Evolutionary conservation across 2,797 vertebrate genomes (phyloP).

Genomic region (Halcyon chelicuti): DNA sequence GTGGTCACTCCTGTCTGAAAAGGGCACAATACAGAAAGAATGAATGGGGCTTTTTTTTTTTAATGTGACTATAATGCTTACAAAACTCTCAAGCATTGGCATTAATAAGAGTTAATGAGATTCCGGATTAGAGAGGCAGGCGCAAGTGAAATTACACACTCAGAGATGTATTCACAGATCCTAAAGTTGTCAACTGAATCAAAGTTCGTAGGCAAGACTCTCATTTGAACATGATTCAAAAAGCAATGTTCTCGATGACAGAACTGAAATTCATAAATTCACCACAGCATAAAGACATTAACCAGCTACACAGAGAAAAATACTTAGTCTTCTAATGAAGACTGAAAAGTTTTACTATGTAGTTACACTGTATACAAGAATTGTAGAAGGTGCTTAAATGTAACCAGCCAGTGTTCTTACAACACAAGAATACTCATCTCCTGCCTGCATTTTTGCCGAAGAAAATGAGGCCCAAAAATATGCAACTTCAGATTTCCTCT

Average conservation of each 20-base stretch:
- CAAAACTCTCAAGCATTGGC: neutral
- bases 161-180: neutral
- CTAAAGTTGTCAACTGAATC: neutral
- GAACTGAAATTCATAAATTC: neutral
- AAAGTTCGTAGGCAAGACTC: neutral
- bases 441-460: neutral
- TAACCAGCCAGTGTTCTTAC: neutral
- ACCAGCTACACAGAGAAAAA: neutral
- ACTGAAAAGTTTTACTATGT: neutral
- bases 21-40: neutral
- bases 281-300: neutral
- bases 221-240: neutral
- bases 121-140: neutral
- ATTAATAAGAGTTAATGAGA: neutral
- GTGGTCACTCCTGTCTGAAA: neutral
- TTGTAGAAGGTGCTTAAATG: neutral
- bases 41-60: accelerated
- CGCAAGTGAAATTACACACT: neutral
- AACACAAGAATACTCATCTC: neutral
- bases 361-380: neutral
- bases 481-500: neutral
- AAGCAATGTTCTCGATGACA: neutral
- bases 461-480: slow-evolving; percentile 15
- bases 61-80: neutral
- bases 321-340: neutral